Conservation (phyloP, 2,888 invertebrate genomes). For the Clanis bilineata region DNA sequence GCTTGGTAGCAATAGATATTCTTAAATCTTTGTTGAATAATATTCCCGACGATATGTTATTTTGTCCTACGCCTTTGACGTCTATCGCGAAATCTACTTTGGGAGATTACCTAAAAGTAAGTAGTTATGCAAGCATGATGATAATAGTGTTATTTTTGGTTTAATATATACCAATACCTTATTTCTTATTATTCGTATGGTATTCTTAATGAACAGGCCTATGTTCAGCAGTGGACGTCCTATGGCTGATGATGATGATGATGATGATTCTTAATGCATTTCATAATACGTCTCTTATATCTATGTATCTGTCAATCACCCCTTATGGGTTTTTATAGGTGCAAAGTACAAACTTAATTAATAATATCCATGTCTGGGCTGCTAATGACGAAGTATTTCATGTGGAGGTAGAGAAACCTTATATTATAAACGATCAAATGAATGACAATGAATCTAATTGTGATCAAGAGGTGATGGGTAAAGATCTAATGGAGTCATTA, state of each 20-base stretch:
- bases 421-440: conserved; percentile 43
- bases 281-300: no score
- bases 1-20: conserved; percentile 59
- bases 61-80: conserved; percentile 51
- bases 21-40: conserved; percentile 50
- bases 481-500: conserved; percentile 39
- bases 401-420: conserved; percentile 57
- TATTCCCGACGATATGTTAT: conserved; percentile 55
- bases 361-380: conserved; percentile 60
- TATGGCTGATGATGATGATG: no score
- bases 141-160: no score
- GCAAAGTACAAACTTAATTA: conserved; percentile 44
- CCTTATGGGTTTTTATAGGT: conserved; percentile 58
- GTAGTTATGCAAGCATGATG: not conserved
- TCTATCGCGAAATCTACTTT: conserved; percentile 52
- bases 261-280: no score
- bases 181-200: no score
- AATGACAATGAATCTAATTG: conserved; percentile 33
- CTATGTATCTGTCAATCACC: no score
- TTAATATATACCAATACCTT: not conserved
- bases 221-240: no score
- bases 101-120: conserved; percentile 59
- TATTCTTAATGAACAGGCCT: no score
- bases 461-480: conserved; percentile 47
- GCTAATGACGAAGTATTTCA: conserved; percentile 63